phyloP scores from a whole-genome alignment of 1,140 invertebrate species.

The Hestina assimilis region DNA sequence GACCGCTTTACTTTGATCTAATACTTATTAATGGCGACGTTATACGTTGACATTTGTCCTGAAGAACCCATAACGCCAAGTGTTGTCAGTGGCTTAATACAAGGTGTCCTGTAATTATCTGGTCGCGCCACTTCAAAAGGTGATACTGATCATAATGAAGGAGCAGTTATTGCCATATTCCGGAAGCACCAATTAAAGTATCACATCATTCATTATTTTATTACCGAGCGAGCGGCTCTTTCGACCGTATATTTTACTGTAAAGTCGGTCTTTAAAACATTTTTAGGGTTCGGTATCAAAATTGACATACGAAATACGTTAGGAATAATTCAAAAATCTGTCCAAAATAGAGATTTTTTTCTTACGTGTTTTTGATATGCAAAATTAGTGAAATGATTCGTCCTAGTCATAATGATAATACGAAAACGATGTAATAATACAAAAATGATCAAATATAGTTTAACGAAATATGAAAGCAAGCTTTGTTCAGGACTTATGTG shows the following conservation, averaged over 20 bases:
- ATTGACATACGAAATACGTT: no score
- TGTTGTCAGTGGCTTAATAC: conserved; percentile 23
- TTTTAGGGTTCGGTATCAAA: no score
- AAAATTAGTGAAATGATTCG: no score
- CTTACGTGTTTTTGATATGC: no score
- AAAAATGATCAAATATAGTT: no score
- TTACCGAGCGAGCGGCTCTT: conserved; percentile 34
- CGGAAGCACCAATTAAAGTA: conserved; percentile 60
- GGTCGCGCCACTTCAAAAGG: conserved; percentile 42
- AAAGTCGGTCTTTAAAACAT: no score
- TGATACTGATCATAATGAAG: conserved; percentile 38
- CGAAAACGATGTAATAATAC: no score
- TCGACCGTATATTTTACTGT: conserved; percentile 24
- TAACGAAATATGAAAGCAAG: no score
- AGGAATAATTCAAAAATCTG: no score
- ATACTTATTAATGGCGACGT: conserved; percentile 12
- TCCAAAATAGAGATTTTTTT: no score
- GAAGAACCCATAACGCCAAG: conserved; percentile 2
- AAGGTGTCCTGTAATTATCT: conserved; percentile 42
- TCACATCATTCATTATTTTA: conserved; percentile 66
- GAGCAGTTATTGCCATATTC: conserved; percentile 34
- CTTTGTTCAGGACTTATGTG: no score
- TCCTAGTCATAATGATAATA: no score
- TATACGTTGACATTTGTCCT: conserved; percentile 3
- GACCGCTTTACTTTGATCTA: conserved; percentile 7